Base-by-base conservation (phyloP, 2,888 invertebrate genomes). In the Petrolisthes manimaculis region DNA sequence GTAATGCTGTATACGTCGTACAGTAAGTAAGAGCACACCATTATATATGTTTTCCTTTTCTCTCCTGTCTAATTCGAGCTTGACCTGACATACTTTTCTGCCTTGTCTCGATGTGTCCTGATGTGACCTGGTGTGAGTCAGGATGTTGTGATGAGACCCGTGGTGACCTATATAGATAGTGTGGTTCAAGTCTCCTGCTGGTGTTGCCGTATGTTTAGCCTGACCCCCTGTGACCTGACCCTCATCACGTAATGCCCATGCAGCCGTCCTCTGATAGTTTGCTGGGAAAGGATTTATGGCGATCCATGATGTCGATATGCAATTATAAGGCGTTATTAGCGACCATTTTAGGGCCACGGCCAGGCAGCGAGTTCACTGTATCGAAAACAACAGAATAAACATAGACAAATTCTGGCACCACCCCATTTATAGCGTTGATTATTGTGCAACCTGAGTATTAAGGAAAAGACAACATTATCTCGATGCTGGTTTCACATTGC, bases 251-350 rank as follows among this genome's bases (percentile, higher is more conserved):
- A 71, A 71, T 71, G 14, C 71, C 71, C 71, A n/a, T n/a, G n/a
- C n/a, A 21, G 71, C 71, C 71, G 71, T 71, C 71, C n/a, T 12
- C 71, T n/a, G 71, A 71, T 71, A 71, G 71, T 71, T 71, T 71
- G 21, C 21, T 61, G 61, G 61, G 61, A 61, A 61, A 61, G 61
- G 84, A 84, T 84, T 84, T 84, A 84, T 79, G 51, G 53, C 69
- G 67, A 84, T 84, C 24, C 14, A 9, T 75, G n/a, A 24, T n/a
- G 21, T n/a, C 69, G 84, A 84, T 84, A 84, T 18, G 78, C 78
- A 78, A 84, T 84, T 84, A 84, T 84, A 84, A 18, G 67, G 61
- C 84, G 84, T 84, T 84, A 84, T 84, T 84, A 79, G 54, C 9
- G n/a, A 67, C 84, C 78, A 51, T 79, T 18, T 84, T 78, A 61